phyloP scores from a whole-genome alignment of 2,797 vertebrate species.

The Spea hammondii region DNA sequence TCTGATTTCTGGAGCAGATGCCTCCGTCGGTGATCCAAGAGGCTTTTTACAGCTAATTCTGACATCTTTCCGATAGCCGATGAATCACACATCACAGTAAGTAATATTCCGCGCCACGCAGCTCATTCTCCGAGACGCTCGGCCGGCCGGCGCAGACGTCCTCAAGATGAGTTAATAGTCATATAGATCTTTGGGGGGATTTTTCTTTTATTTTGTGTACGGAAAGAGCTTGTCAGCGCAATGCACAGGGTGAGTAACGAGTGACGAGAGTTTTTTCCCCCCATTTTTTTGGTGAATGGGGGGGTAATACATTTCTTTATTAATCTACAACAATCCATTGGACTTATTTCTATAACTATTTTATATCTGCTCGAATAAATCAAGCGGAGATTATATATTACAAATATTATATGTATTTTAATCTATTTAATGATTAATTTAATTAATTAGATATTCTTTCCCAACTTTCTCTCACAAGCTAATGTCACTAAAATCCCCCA shows the following conservation, averaged over 20 bases:
- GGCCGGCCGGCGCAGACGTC: background rate
- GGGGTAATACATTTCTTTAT: background rate
- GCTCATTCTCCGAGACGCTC: background rate
- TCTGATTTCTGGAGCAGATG: background rate
- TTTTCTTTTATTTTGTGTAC: background rate
- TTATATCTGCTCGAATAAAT: background rate
- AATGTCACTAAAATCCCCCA: too few relatives aligned
- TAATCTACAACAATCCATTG: background rate
- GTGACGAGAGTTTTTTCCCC: background rate
- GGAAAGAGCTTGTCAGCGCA: background rate
- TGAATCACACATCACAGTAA: constrained; percentile 23
- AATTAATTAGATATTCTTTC: too few relatives aligned
- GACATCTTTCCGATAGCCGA: constrained; percentile 21
- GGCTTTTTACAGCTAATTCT: constrained; percentile 2
- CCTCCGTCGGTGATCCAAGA: background rate
- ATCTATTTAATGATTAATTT: too few relatives aligned
- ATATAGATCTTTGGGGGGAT: background rate
- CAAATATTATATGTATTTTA: too few relatives aligned
- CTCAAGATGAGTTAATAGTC: constrained; percentile 9
- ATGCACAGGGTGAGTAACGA: background rate
- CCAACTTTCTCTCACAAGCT: too few relatives aligned
- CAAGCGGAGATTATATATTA: background rate
- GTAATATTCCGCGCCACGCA: background rate
- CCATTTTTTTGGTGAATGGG: background rate
- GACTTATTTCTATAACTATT: background rate